phyloP scores from a whole-genome alignment of 2,113 vertebrate genomes.

The Anarrhichthys ocellatus region DNA sequence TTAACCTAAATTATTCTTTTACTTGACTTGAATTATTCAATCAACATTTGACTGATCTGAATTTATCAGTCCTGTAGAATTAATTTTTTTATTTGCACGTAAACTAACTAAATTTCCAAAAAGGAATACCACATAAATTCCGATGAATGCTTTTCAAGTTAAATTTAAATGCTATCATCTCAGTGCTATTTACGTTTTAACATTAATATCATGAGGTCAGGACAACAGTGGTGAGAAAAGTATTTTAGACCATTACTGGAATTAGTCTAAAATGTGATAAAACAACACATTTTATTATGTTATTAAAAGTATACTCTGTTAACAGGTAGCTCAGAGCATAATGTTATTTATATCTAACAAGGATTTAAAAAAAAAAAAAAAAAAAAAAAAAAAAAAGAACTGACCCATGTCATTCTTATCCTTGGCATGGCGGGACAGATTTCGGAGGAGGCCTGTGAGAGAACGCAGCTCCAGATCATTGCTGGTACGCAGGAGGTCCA shows the following conservation, averaged over 20 bases:
- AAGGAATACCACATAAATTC: not conserved
- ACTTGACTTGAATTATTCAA: not conserved
- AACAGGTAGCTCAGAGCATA: not conserved
- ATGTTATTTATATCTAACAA: not conserved
- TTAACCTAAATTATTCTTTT: not conserved
- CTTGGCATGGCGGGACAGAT: slow-evolving; percentile 88
- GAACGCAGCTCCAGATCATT: slow-evolving; percentile 91
- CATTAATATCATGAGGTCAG: not conserved
- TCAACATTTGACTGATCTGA: not conserved
- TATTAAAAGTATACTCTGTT: not conserved
- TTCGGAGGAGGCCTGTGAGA: slow-evolving; percentile 91
- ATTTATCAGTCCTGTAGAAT: not conserved
- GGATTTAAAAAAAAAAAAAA: not conserved
- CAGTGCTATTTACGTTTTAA: not conserved
- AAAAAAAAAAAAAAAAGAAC: slow-evolving; percentile 73
- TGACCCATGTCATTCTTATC: slow-evolving; percentile 93
- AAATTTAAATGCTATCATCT: not conserved
- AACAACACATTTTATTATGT: not conserved
- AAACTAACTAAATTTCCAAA: not conserved
- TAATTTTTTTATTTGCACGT: not conserved
- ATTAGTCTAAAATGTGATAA: not conserved
- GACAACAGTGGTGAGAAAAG: not conserved
- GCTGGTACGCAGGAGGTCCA: slow-evolving; percentile 86
- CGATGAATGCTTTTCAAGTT: not conserved
- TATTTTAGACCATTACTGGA: not conserved